Base-by-base conservation (phyloP, 2,888 invertebrate genomes). In the Ectropis crepuscularia region DNA sequence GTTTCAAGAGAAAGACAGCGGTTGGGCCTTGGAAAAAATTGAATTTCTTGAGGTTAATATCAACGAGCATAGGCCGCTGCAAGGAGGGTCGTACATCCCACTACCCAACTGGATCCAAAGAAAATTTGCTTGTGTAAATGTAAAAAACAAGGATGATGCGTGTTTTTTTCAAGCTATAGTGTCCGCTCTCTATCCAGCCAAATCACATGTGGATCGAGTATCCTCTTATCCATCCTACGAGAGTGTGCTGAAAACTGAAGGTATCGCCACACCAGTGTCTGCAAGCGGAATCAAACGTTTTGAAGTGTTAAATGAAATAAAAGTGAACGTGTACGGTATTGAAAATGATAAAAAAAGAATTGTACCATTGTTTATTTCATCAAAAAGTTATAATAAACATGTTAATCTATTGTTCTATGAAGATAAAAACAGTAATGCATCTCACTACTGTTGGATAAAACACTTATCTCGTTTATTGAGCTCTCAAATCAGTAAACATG, bases 21-120 rank as follows among this genome's bases (percentile, higher is more conserved):
- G 66, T 41, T 59, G 62, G 62, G n/a, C 59, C 12, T 49, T 62
- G n/a, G 58, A 55, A 43, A 59, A 62, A 9, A 39, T 39, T 39
- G 39, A 39, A 39, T 39, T 39, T 39, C 9, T 39, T 8, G 39
- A 39, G 6, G 39, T 39, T 8, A 39, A 39, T 9, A 39, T 39
- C 39, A 39, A 39, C 9, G 9, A 39, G 9, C 39, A 39, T 39
- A 39, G 9, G 6, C 39, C 39, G 9, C 6, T 39, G 39, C 6
- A 39, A 39, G 39, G 39, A 54, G 59, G 51, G 54, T 54, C 42
- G 57, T 61, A 38, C 50, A 65, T 2, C 45, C 55, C 2, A 61
- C 39, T 39, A 39, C 39, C 39, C 6, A 39, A 39, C 7, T 39
- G 39, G 39, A 39, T 39, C 6, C 39, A 39, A 39, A 6, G 9